Base-by-base conservation (phyloP, 2,113 vertebrate species). In the Podilymbus podiceps region DNA sequence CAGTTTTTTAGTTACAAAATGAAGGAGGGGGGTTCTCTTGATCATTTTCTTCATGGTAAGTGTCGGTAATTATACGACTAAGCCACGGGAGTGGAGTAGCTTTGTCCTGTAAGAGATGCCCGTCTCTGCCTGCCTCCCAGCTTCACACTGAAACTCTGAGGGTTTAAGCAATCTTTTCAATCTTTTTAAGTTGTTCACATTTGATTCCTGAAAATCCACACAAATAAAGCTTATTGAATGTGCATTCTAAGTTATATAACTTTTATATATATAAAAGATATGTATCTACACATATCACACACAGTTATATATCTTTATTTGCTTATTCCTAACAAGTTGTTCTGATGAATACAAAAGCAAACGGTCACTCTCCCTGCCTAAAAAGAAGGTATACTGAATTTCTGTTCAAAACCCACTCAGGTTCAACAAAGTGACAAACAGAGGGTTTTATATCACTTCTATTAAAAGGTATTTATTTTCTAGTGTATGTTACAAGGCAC, bases 61-160 rank as follows among this genome's bases (percentile, higher is more conserved):
- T 9, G 2, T 2, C 63, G 24, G 67, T 17, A 56, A 28, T 0
- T 0, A 21, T 21, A 33, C 24, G 56, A 60, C 5, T 24, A 67
- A 72, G 24, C 5, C 68, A 28, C 74, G 56, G 44, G 20, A 89
- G 18, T 4, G 44, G 20, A 89, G 18, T 4, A 33, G 15, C 27
- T 55, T 55, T 40, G 17, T 56, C 86, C 73, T 79, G 20, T 10
- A 72, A 89, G 84, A 75, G 17, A 19, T 64, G 53, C 44, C 89
- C 60, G 30, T 9, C 38, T 44, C 44, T 72, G 16, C n/a, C 38
- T 50, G 2, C 4, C 3, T 15, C 12, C 11, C 12, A 22, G 25
- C 40, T 68, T 68, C 49, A 27, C 31, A 9, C 15, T 31, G 19
- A 60, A 75, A 60, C 22, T 18, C 21, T 1, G 0, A 3, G 4